Conservation (phyloP, 2,888 invertebrate genomes). For the Papilio protenor region DNA sequence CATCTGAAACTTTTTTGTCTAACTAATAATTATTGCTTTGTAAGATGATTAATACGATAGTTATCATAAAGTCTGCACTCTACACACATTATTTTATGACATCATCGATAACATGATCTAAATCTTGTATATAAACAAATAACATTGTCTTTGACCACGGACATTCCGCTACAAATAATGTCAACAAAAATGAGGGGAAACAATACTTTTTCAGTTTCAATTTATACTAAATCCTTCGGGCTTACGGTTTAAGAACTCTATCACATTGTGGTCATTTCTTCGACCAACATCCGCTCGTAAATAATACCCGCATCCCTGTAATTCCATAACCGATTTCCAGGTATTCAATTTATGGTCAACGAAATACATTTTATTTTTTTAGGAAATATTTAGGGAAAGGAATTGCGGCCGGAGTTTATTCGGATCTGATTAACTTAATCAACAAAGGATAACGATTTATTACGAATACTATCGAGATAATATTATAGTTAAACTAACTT, state of each 20-base stretch:
- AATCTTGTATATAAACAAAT: background rate
- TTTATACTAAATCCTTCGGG: conserved; percentile 19
- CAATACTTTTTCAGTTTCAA: conserved; percentile 14
- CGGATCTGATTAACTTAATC: background rate
- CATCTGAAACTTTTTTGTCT: too few species aligned
- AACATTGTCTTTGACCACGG: background rate
- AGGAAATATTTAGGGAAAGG: background rate
- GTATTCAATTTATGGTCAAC: conserved; percentile 34
- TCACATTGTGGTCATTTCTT: conserved; percentile 35
- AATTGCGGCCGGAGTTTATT: background rate
- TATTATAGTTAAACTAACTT: background rate
- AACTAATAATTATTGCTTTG: too few species aligned
- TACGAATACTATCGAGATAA: background rate
- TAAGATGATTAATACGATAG: too few species aligned
- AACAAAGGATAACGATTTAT: background rate
- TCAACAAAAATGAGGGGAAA: conserved; percentile 1
- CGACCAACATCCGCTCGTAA: conserved; percentile 33
- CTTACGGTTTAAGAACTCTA: conserved; percentile 13
- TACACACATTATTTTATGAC: background rate
- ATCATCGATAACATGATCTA: background rate
- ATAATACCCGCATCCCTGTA: conserved; percentile 33
- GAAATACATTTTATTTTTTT: background rate
- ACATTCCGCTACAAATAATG: background rate
- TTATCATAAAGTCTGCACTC: background rate
- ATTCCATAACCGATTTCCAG: conserved; percentile 32